phyloP scores from a whole-genome alignment of 2,113 vertebrate species.

The Oncorhynchus tshawytscha region DNA sequence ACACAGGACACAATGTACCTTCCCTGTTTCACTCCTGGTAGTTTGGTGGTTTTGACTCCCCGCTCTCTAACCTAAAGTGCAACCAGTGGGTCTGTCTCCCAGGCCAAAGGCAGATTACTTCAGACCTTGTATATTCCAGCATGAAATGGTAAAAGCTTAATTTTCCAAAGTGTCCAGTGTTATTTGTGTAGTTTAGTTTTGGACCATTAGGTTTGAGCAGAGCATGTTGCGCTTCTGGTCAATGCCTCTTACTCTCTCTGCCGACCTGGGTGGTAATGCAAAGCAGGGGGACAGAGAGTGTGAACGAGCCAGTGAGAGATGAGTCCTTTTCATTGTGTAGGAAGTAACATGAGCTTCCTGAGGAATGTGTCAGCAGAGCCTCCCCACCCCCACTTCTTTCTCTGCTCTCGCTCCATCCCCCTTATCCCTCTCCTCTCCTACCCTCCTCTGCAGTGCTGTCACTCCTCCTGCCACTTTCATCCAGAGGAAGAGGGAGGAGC shows the following conservation, averaged over 20 bases:
- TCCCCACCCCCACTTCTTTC: conserved; percentile 2
- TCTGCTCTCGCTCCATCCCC: conserved; percentile 2
- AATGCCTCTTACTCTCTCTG: not conserved
- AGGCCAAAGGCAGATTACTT: no score
- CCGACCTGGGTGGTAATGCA: not conserved
- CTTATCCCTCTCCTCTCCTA: not conserved
- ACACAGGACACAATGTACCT: no score
- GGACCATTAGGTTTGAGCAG: no score
- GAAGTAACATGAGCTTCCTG: conserved; percentile 66
- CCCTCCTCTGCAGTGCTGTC: not conserved
- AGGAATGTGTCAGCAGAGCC: conserved; percentile 67
- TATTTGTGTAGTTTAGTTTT: no score
- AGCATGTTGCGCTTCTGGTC: no score
- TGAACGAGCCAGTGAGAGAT: not conserved
- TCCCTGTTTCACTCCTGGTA: no score
- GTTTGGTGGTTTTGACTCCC: no score
- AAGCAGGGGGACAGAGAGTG: conserved; percentile 17
- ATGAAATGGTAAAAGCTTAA: no score
- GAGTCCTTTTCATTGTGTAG: conserved; percentile 48
- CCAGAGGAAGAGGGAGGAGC: conserved; percentile 60
- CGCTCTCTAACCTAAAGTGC: no score
- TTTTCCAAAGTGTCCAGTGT: no score
- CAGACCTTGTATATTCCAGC: no score
- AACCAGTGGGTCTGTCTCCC: no score
- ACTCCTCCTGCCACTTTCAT: conserved; percentile 56